Evolutionary conservation across 1,140 invertebrate species (phyloP), one percentile per base, ranked within the genome.

Genomic region (Drosophila jambulina): DNA sequence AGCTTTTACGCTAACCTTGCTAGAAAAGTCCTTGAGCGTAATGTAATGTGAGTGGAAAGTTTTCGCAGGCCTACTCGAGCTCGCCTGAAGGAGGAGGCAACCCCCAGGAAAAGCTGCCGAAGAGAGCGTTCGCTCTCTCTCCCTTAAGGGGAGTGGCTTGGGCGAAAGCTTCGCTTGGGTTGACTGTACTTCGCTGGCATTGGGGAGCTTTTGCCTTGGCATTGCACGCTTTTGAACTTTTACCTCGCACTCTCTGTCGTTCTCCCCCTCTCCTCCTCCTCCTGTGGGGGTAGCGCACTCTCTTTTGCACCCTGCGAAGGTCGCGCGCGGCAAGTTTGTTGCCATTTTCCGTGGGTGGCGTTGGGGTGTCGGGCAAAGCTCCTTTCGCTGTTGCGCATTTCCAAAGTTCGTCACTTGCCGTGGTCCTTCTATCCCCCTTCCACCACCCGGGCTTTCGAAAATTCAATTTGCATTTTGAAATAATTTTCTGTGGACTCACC

Each of bases 141-240:
- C 49, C 70, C 64, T 67, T 51, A 34, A 49, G 49, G 58, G 59
- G 70, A 75, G 58, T 51, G 77, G 65, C 62, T 65, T 61, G 17
- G 34, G 71, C 17, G 15, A 25, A 60, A 82, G 79, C 80, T 82
- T 60, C 51, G 49, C 45, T 78, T 64, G 70, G 84, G 84, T 88
- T 88, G 84, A 88, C 84, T 88, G 84, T 88, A 87, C 84, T 78
- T 87, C 72, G 45, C 57, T 87, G 83, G 51, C 83, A 87, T 83
- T 82, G 83, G 45, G 42, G 25, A 88, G 79, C 84, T 90, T 88
- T 84, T 45, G 79, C 85, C 85, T 90, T 90, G 85, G 85, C 85
- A 90, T 90, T 90, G 85, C 75, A 90, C 85, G 82, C 85, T 64
- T 76, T 69, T 87, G 84, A 87, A 87, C 84, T 87, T 80, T 80